Conservation (phyloP, 2,888 invertebrate species). For the Noctua janthina region DNA sequence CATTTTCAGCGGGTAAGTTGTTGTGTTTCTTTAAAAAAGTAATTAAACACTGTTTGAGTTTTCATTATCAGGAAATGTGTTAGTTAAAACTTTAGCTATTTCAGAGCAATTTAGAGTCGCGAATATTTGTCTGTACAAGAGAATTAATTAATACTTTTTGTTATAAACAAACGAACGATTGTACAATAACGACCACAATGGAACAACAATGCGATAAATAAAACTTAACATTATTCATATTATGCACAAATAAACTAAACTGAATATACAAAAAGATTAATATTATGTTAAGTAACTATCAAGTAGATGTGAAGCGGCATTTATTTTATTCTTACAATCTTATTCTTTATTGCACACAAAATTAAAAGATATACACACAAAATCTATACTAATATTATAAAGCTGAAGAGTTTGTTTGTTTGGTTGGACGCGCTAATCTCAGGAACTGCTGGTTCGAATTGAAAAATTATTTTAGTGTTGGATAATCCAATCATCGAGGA, state of each 20-base stretch:
- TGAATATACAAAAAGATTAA: neutral
- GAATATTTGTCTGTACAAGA: neutral
- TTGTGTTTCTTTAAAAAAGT: neutral
- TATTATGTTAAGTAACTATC: neutral
- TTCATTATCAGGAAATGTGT: neutral
- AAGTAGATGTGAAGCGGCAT: neutral
- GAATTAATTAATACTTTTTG: neutral
- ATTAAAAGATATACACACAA: too few species aligned
- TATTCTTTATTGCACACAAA: too few species aligned
- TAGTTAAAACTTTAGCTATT: neutral
- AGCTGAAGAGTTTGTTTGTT: too few species aligned
- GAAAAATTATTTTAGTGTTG: too few species aligned
- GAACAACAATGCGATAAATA: neutral
- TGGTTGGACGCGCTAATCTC: too few species aligned
- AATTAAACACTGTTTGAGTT: neutral
- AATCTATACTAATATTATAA: too few species aligned
- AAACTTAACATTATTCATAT: neutral
- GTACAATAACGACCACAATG: neutral
- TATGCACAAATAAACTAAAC: neutral
- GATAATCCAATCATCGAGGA: too few species aligned
- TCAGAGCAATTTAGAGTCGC: neutral
- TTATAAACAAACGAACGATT: neutral
- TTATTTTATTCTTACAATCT: neutral
- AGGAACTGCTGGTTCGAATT: too few species aligned
- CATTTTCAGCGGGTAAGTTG: conserved; percentile 17